Conservation (phyloP, 2,113 vertebrate genomes). For the Pyrgilauda ruficollis region DNA sequence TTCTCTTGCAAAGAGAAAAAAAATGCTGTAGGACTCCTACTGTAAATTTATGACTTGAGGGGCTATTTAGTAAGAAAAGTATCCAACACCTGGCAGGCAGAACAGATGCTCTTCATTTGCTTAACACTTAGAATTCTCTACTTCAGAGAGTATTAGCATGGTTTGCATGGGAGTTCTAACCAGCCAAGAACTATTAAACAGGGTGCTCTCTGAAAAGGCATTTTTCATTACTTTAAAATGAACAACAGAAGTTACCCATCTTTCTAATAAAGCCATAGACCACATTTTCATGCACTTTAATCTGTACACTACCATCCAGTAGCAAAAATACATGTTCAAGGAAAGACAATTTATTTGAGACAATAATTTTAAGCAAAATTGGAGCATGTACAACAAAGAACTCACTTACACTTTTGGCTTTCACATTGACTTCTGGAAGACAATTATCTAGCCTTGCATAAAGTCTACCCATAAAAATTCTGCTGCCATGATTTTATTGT, state of each 20-base stretch:
- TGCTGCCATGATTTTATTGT: neutral
- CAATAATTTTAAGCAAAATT: neutral
- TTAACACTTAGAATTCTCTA: neutral
- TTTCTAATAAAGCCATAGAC: neutral
- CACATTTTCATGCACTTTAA: neutral
- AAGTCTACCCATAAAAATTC: neutral
- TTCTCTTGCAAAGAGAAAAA: neutral
- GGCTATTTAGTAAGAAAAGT: neutral
- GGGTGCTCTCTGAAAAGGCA: neutral
- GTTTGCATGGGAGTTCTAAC: neutral
- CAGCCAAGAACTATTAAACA: neutral
- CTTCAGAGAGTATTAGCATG: neutral
- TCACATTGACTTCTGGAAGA: neutral
- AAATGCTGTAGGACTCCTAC: neutral
- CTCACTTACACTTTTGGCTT: neutral
- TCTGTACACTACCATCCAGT: neutral
- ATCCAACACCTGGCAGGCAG: neutral
- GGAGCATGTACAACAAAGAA: neutral
- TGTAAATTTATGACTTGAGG: neutral
- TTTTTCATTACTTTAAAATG: neutral
- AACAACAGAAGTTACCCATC: neutral
- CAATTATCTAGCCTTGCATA: neutral
- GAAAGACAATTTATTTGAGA: neutral
- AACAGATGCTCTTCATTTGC: neutral
- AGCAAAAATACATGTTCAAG: neutral